A percentile compares a stretch with the other conserved stretches of the same genome.
Evolutionary conservation across 2,113 vertebrate species (phyloP).

Genomic region (Actenoides lindsayi): DNA sequence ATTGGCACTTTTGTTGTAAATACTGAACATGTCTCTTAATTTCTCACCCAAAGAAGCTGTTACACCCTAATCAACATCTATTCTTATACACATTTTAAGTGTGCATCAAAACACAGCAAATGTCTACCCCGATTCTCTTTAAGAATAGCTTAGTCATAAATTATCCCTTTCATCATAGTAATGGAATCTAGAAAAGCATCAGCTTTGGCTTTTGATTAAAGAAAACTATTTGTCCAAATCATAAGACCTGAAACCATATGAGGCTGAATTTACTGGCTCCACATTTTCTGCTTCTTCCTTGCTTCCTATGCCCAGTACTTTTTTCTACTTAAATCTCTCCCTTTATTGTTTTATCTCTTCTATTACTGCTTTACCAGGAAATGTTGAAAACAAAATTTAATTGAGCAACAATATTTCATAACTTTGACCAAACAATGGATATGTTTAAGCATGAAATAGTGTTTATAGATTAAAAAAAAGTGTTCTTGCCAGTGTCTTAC

Average conservation of each 20-base stretch:
- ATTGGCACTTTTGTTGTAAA: not conserved
- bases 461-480: constrained; percentile 46
- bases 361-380: constrained; percentile 42
- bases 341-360: constrained; percentile 21
- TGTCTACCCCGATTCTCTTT: not conserved
- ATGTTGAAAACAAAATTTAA: constrained; percentile 53
- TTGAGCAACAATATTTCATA: constrained; percentile 66
- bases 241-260: not conserved
- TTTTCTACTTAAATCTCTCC: not conserved
- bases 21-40: not conserved
- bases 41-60: not conserved
- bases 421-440: constrained; percentile 57
- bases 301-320: not conserved
- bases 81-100: not conserved
- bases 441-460: constrained; percentile 55
- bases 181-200: not conserved
- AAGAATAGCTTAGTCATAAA: not conserved
- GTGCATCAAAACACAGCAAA: not conserved
- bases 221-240: not conserved
- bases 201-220: not conserved
- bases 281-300: not conserved
- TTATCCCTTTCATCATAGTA: not conserved
- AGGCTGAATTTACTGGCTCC: not conserved
- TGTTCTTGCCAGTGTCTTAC: constrained; percentile 46
- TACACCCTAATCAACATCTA: not conserved